Evolutionary conservation across 2,888 invertebrate species (phyloP).

Genomic region (Fragum fragum): DNA sequence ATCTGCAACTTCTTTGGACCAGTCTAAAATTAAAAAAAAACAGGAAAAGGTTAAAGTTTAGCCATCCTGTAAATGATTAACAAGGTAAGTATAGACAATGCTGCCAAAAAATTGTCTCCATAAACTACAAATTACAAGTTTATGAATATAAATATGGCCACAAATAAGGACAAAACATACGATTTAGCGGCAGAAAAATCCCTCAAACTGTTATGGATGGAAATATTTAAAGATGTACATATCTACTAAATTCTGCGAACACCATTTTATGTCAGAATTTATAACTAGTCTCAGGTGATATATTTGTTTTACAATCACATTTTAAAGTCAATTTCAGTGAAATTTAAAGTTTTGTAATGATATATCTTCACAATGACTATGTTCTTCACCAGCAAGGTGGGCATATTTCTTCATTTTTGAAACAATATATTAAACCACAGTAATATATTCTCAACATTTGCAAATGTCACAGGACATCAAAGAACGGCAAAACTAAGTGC

Average conservation of each 20-base stretch:
- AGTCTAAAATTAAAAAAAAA: no score
- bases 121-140: conserved; percentile 2
- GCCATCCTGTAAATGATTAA: not conserved
- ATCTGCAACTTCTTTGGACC: no score
- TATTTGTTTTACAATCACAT: not conserved
- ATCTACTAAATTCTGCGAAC: not conserved
- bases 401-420: conserved; percentile 9
- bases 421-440: conserved; percentile 10
- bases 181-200: not conserved
- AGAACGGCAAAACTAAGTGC: not conserved
- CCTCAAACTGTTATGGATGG: not conserved
- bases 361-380: conserved; percentile 7
- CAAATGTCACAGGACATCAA: conserved; percentile 1
- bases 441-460: not conserved
- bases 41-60: no score
- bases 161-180: not conserved
- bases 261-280: conserved; percentile 5
- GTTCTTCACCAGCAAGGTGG: not conserved
- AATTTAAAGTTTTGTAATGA: conserved; percentile 7
- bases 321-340: conserved; percentile 7
- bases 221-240: not conserved
- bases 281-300: conserved; percentile 11
- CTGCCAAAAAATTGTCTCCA: not conserved
- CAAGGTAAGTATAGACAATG: not conserved
- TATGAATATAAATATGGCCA: not conserved